Conservation (phyloP, 2,888 invertebrate genomes). For the Caenorhabditis angaria region DNA sequence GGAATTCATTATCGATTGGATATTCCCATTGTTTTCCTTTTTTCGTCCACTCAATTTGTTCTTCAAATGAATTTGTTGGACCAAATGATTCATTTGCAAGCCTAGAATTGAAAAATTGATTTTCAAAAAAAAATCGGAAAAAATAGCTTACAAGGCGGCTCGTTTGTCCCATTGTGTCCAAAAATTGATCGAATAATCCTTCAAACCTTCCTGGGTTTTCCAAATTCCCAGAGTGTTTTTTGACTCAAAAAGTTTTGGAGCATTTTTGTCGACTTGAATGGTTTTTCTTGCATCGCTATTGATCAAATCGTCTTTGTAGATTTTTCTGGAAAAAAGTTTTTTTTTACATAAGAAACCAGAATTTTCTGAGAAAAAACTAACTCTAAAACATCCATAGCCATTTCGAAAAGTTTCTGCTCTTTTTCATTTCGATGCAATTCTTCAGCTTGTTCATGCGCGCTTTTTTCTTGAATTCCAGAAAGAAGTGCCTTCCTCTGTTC, state of each 20-base stretch:
- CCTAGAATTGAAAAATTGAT: conserved; percentile 20
- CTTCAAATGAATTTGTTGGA: conserved; percentile 85
- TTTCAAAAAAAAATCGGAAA: background rate
- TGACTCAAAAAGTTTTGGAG: conserved; percentile 33
- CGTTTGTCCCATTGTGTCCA: conserved; percentile 56
- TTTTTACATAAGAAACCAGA: conserved; percentile 2
- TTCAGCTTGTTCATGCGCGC: conserved; percentile 27
- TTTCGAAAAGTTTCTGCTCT: conserved; percentile 53
- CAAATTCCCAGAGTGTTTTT: conserved; percentile 36
- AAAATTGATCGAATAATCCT: conserved; percentile 37
- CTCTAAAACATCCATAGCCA: conserved; percentile 53
- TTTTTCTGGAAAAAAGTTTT: conserved; percentile 27
- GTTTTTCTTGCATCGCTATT: conserved; percentile 25
- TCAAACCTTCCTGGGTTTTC: conserved; percentile 24
- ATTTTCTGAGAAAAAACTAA: conserved; percentile 19
- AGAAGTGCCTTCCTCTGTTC: conserved; percentile 40
- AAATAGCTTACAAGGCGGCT: conserved; percentile 39
- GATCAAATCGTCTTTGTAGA: conserved; percentile 47
- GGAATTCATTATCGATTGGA: conserved; percentile 91
- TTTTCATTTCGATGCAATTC: conserved; percentile 37
- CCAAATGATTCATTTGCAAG: conserved; percentile 61
- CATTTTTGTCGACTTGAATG: conserved; percentile 25
- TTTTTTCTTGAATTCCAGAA: conserved; percentile 24
- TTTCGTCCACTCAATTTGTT: conserved; percentile 91
- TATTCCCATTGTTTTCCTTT: conserved; percentile 95